Evolutionary conservation across 2,113 vertebrate species (phyloP).

Genomic region (Pungitius pungitius): DNA sequence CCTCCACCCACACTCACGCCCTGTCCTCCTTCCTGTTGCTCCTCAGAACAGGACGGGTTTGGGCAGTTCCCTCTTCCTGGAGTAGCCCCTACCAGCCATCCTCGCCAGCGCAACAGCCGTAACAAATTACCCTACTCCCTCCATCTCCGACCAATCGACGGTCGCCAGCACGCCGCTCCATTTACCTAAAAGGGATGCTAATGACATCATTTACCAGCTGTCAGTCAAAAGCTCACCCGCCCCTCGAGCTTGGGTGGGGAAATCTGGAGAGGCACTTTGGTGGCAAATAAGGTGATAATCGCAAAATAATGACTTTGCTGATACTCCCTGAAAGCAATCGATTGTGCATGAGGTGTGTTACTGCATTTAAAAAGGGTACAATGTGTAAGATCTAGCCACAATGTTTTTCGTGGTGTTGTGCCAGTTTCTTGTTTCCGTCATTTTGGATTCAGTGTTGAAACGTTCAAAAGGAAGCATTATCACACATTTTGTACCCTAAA

Average conservation of each 20-base stretch:
- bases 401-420: too few species aligned
- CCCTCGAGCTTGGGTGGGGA: conserved; percentile 19
- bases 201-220: conserved; percentile 68
- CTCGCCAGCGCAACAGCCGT: conserved; percentile 21
- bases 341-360: background rate
- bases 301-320: conserved; percentile 62
- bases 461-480: background rate
- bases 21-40: conserved; percentile 11
- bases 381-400: background rate
- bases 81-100: conserved; percentile 42
- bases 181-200: conserved; percentile 57
- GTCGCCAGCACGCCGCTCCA: conserved; percentile 29
- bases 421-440: too few species aligned
- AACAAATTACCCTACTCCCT: conserved; percentile 47
- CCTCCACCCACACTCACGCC: background rate
- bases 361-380: conserved; percentile 2
- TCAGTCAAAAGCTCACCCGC: conserved; percentile 54
- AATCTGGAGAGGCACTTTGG: conserved; percentile 43
- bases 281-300: conserved; percentile 55
- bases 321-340: conserved; percentile 60
- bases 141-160: conserved; percentile 41
- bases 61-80: conserved; percentile 11
- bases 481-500: background rate
- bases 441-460: too few species aligned
- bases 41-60: conserved; percentile 35